These are phyloP conservation scores for Coreoperca whiteheadi DNA, from an alignment of 2,113 vertebrate genomes.

Conservation along the genomic window DNA sequence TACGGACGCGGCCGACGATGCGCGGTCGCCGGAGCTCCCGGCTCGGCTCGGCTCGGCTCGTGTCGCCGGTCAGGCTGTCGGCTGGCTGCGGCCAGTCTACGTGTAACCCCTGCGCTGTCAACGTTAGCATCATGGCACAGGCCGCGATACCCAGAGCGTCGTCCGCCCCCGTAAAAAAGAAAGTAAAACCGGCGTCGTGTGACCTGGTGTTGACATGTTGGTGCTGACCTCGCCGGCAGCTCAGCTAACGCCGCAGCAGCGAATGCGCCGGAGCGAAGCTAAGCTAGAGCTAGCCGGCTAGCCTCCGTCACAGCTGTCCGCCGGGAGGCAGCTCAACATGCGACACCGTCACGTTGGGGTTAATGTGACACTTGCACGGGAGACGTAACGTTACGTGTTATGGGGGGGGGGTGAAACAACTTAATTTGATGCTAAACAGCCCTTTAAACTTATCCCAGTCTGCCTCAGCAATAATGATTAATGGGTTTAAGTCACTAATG, in stretches of 20 bases:
- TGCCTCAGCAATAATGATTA: not conserved
- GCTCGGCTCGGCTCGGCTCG: no score
- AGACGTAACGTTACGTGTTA: not conserved
- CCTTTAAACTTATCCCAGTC: not conserved
- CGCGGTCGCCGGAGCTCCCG: rapidly evolving
- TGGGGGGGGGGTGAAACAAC: rapidly evolving
- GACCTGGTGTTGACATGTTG: not conserved
- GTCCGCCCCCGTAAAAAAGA: no score
- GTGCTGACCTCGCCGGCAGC: not conserved
- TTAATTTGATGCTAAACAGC: not conserved
- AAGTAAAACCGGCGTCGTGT: not conserved
- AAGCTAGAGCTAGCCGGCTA: slow-evolving; percentile 45
- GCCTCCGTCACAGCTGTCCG: slow-evolving; percentile 23
- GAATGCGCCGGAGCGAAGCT: slow-evolving; percentile 5
- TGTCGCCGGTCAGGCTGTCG: not conserved
- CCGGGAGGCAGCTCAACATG: not conserved
- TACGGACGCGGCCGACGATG: slow-evolving; percentile 23
- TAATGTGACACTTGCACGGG: rapidly evolving
- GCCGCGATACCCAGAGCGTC: not conserved
- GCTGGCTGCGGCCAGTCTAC: slow-evolving; percentile 43
- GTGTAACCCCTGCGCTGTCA: slow-evolving; percentile 62
- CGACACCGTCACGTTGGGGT: rapidly evolving
- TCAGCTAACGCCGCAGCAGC: not conserved
- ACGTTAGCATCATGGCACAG: slow-evolving; percentile 48
- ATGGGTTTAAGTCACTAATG: no score